Percentiles rank a stretch among this genome's conserved stretches.
Evolutionary conservation across 2,797 vertebrate genomes (phyloP).

Genomic region (Setipinna tenuifilis): DNA sequence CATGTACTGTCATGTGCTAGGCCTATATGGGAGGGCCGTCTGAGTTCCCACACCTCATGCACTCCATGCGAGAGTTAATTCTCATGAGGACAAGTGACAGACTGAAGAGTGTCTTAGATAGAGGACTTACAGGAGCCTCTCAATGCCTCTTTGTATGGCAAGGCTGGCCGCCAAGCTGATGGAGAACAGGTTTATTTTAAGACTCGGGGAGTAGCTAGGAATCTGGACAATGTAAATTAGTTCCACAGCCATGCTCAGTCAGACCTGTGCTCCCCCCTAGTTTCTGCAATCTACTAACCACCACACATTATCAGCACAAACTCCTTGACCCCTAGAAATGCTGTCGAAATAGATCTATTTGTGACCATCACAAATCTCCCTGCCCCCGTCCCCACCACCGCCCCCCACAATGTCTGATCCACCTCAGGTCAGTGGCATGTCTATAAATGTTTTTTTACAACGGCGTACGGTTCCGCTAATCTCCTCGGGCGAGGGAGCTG

Average conservation of each 20-base stretch:
- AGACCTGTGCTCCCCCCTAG: constrained; percentile 54
- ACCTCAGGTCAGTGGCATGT: not conserved
- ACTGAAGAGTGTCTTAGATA: constrained; percentile 18
- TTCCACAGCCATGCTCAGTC: constrained; percentile 60
- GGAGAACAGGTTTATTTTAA: constrained; percentile 73
- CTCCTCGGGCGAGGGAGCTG: not conserved
- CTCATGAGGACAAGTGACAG: not conserved
- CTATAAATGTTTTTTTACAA: constrained; percentile 23
- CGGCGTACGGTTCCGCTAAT: not conserved
- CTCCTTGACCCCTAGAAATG: constrained; percentile 7
- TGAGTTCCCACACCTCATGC: not conserved
- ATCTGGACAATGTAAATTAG: constrained; percentile 65
- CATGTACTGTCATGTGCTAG: not conserved
- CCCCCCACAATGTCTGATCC: too few relatives aligned
- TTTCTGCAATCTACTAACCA: constrained; percentile 28
- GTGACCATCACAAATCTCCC: not conserved
- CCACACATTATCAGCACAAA: not conserved
- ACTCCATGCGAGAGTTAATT: not conserved
- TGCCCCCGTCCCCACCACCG: too few relatives aligned
- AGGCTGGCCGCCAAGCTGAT: constrained; percentile 44
- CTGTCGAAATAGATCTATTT: not conserved
- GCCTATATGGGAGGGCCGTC: not conserved
- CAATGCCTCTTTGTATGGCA: constrained; percentile 40
- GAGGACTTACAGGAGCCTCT: constrained; percentile 21
- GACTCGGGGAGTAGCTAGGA: constrained; percentile 57